A percentile compares a stretch with the other conserved stretches of the same genome.
These are phyloP conservation scores for Urophycis tenuis DNA, from an alignment of 2,797 vertebrate genomes.

Conservation along the genomic window DNA sequence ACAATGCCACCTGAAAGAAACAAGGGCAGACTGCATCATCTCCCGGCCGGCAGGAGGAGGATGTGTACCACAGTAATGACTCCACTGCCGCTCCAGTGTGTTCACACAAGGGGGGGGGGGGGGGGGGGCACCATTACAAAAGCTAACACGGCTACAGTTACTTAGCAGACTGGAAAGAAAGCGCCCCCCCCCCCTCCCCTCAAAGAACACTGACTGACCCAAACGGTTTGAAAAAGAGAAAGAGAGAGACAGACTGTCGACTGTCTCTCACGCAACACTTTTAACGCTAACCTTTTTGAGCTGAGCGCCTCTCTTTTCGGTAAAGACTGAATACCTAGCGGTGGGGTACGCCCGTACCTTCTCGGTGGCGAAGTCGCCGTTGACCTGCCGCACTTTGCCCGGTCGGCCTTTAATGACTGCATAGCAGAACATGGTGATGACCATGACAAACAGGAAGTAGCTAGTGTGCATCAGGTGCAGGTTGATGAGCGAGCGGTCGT, in stretches of 20 bases:
- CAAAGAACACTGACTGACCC: background rate
- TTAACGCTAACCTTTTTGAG: background rate
- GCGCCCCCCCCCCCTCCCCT: too few relatives aligned
- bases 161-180: background rate
- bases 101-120: background rate
- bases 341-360: conserved; percentile 73
- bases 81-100: background rate
- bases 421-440: conserved; percentile 99
- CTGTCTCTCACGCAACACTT: background rate
- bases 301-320: background rate
- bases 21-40: conserved; percentile 26
- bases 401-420: conserved; percentile 97
- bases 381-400: conserved; percentile 88
- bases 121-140: background rate
- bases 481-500: conserved; percentile 97
- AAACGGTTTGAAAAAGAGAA: background rate
- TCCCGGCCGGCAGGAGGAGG: background rate
- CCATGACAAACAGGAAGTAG: conserved; percentile 99
- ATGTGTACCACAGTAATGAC: background rate
- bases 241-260: too few relatives aligned
- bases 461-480: conserved; percentile 99
- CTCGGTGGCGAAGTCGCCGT: conserved; percentile 87
- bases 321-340: background rate
- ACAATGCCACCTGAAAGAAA: conserved; percentile 83
- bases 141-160: background rate